Conservation (phyloP, 2,797 vertebrate genomes). For the Lerista edwardsae region DNA sequence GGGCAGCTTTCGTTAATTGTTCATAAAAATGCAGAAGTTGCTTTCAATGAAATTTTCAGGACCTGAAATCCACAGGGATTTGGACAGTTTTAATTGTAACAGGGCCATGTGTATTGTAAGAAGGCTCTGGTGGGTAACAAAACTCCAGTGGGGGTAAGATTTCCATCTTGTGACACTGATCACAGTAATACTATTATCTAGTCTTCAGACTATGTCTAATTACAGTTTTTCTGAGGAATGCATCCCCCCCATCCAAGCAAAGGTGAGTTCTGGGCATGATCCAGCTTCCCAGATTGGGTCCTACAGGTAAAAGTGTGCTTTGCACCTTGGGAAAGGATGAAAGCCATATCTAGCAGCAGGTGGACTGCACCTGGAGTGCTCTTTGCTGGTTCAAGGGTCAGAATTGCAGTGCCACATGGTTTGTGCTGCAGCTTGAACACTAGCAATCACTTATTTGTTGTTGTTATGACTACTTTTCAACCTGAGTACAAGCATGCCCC, state of each 20-base stretch:
- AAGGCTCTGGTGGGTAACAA: not conserved
- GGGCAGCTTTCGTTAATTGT: slow-evolving; percentile 28
- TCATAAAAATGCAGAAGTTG: not conserved
- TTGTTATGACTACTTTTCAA: too few species aligned
- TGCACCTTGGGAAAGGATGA: not conserved
- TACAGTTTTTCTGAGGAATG: not conserved
- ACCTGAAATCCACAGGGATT: not conserved
- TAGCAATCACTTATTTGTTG: not conserved
- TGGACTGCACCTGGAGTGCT: too few species aligned
- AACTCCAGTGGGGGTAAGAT: not conserved
- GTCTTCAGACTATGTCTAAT: not conserved
- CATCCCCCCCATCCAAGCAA: not conserved
- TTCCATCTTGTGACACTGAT: not conserved
- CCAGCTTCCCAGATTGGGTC: too few species aligned
- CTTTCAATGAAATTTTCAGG: not conserved
- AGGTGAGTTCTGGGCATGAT: not conserved
- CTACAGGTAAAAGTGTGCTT: not conserved
- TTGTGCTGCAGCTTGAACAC: not conserved
- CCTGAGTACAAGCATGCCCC: too few species aligned
- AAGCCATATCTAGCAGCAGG: too few species aligned
- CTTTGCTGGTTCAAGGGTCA: not conserved
- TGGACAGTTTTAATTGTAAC: not conserved
- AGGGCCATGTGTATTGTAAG: not conserved
- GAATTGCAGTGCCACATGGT: not conserved
- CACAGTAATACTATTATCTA: not conserved